These are phyloP conservation scores for Ceratoteleas bidentatus DNA, from an alignment of 1,140 invertebrate genomes.

Conservation along the genomic window DNA sequence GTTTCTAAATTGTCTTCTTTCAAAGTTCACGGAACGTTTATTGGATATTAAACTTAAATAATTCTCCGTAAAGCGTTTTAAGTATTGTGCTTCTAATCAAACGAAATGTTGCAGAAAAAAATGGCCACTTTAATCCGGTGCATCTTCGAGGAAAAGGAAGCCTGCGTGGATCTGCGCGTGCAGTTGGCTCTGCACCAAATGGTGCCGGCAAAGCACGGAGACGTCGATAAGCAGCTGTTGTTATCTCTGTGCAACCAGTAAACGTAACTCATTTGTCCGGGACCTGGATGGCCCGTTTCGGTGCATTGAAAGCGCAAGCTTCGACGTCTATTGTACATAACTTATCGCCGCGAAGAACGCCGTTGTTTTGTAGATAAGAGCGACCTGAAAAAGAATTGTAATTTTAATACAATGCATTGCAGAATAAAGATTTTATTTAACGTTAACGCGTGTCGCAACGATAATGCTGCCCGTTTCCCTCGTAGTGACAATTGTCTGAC, in stretches of 20 bases:
- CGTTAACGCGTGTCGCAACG: constrained; percentile 17
- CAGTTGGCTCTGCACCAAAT: constrained; percentile 84
- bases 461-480: constrained; percentile 10
- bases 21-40: no score
- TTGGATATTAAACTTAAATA: no score
- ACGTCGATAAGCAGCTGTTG: constrained; percentile 46
- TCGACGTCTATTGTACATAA: constrained; percentile 52
- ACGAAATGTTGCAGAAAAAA: constrained; percentile 80
- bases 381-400: constrained; percentile 54
- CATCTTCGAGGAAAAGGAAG: constrained; percentile 86
- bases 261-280: constrained; percentile 26
- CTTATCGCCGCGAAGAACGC: constrained; percentile 43
- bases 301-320: constrained; percentile 40
- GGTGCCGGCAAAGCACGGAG: constrained; percentile 69
- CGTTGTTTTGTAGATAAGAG: constrained; percentile 59
- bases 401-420: constrained; percentile 60
- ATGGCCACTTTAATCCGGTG: constrained; percentile 83
- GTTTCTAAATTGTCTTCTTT: no score
- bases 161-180: constrained; percentile 85
- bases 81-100: no score
- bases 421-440: constrained; percentile 63
- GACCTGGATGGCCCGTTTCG: constrained; percentile 29
- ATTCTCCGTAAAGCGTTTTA: no score
- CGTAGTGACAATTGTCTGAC: constrained; percentile 35
- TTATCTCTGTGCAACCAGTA: constrained; percentile 38